phyloP scores from a whole-genome alignment of 2,797 vertebrate species.

The Borostomias antarcticus region DNA sequence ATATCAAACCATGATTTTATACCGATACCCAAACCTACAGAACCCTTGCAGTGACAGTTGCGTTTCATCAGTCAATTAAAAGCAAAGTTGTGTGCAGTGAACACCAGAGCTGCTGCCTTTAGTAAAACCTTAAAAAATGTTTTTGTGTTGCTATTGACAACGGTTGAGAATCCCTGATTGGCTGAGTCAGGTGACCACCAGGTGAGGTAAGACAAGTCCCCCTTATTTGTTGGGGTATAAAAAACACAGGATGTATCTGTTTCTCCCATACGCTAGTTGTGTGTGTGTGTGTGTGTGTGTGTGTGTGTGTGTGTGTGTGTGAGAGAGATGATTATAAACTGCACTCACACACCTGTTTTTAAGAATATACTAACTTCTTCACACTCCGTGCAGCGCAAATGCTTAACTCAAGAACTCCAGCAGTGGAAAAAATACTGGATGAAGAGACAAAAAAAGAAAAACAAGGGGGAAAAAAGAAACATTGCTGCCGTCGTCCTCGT shows the following conservation, averaged over 20 bases:
- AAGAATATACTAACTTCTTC: constrained; percentile 51
- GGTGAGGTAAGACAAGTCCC: constrained; percentile 79
- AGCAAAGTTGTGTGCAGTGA: constrained; percentile 51
- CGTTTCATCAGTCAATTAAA: constrained; percentile 33
- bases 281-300: constrained; percentile 47
- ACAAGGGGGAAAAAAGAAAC: constrained; percentile 58
- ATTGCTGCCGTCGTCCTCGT: constrained; percentile 72
- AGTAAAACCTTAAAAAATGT: constrained; percentile 73
- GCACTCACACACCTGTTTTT: constrained; percentile 46
- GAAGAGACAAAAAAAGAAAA: constrained; percentile 47
- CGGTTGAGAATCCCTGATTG: constrained; percentile 84
- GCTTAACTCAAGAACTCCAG: constrained; percentile 61
- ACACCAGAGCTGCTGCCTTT: constrained; percentile 61
- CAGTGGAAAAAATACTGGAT: constrained; percentile 62
- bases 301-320: constrained; percentile 46
- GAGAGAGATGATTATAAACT: constrained; percentile 61
- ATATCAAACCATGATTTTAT: constrained; percentile 67
- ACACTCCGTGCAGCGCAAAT: constrained; percentile 72
- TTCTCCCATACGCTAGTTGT: constrained; percentile 52
- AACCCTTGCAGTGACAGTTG: constrained; percentile 56
- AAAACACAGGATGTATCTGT: constrained; percentile 57
- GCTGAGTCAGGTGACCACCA: constrained; percentile 82
- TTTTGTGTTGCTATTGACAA: constrained; percentile 66
- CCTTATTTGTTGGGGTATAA: constrained; percentile 63
- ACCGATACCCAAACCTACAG: constrained; percentile 64